Evolutionary conservation across 2,113 vertebrate genomes (phyloP).

Genomic region (Lontra canadensis): DNA sequence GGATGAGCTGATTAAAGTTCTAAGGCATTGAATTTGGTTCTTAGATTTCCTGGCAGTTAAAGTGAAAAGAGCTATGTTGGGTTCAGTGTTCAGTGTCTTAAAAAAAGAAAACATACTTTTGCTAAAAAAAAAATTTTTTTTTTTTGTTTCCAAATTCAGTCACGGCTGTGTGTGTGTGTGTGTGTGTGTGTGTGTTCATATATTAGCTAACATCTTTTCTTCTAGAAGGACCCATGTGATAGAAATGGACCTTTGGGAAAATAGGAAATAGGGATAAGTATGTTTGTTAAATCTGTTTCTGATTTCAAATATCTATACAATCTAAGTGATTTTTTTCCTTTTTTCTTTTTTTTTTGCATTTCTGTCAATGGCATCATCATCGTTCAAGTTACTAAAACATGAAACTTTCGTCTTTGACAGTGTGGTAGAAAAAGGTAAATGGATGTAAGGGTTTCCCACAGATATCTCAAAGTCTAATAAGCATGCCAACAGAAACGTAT

Average conservation of each 20-base stretch:
- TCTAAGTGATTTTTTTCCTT: neutral
- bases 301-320: neutral
- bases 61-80: constrained; percentile 28
- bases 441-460: neutral
- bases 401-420: constrained; percentile 22
- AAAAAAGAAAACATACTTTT: constrained; percentile 4
- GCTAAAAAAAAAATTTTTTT: neutral
- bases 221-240: neutral
- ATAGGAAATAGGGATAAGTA: neutral
- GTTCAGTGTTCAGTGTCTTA: constrained; percentile 35
- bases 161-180: neutral
- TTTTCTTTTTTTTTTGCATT: neutral
- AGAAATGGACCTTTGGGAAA: constrained; percentile 44
- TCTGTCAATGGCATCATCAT: neutral
- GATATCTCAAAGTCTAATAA: neutral
- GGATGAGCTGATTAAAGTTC: constrained; percentile 29
- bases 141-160: neutral
- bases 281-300: neutral
- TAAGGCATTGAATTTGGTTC: constrained; percentile 47
- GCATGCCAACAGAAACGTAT: neutral
- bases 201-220: neutral
- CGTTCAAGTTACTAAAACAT: neutral
- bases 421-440: constrained; percentile 42
- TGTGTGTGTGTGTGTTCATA: neutral
- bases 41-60: constrained; percentile 53